Evolutionary conservation across 1,140 invertebrate genomes (phyloP), one percentile per base, ranked within the genome.

Genomic region (Drosophila bifasciata): DNA sequence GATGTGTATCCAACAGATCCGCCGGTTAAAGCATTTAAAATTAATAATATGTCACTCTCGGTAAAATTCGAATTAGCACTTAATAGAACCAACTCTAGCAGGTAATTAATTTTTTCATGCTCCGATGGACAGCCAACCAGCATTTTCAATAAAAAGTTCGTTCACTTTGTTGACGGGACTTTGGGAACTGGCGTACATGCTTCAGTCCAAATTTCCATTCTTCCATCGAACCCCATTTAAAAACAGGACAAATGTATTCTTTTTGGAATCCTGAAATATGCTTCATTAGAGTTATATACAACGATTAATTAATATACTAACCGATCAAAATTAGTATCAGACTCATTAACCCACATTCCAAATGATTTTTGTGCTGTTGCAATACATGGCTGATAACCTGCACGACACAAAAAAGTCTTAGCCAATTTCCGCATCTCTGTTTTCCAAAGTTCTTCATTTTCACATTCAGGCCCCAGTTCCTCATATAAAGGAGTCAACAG

Each of bases 171-270:
- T 94, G 94, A 46, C 95, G 92, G 2, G 93, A 93, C 4, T 92
- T 84, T 0, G 95, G 95, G 90, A 96, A 96, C 69, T 96, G 94
- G 21, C 95, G 94, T 0, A 96, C 93, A 13, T 95, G 92, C 59
- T 96, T 93, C 0, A 96, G 92, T 57, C 95, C 95, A 79, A 96
- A 96, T 68, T 96, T 93, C 95, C 95, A 96, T 91, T 96, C 95
- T 28, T 95, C 94, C 60, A 93, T 92, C 0, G 94, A 94, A 0
- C 96, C 96, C 94, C 95, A 96, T 91, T 95, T 94, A 76, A 96
- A 96, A 2, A 96, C 95, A 5, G 95, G 95, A 58, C 96, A 96
- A 41, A 96, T 93, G 78, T 94, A 95, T 80, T 95, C 94, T 81
- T 95, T n/a, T 95, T 8, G 94, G 92, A 39, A 96, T 93, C 4